These are phyloP conservation scores for Melanotaenia boesemani DNA, from an alignment of 2,797 vertebrate genomes.

Conservation along the genomic window DNA sequence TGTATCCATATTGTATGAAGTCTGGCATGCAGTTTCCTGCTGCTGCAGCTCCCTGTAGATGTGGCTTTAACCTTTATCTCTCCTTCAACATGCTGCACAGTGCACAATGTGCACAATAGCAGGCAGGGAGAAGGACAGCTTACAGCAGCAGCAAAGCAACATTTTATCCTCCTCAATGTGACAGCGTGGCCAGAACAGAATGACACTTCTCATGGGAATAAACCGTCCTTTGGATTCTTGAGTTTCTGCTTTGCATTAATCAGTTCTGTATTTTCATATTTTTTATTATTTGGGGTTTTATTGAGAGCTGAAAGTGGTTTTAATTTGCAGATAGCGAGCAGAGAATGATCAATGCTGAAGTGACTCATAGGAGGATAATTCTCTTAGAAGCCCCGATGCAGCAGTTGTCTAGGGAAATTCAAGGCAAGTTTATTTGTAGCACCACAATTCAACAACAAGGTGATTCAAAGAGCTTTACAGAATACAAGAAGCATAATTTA, in stretches of 20 bases:
- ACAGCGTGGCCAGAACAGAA: conserved; percentile 54
- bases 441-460: too few species aligned
- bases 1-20: neutral
- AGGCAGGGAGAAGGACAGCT: conserved; percentile 47
- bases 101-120: conserved; percentile 46
- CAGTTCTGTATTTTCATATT: conserved; percentile 11
- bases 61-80: conserved; percentile 78
- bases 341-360: conserved; percentile 23
- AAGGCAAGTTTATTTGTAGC: too few species aligned
- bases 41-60: conserved; percentile 64
- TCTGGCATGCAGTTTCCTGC: conserved; percentile 9
- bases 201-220: conserved; percentile 43
- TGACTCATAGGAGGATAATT: too few species aligned
- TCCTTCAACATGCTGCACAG: conserved; percentile 67
- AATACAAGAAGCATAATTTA: too few species aligned
- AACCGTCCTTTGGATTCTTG: conserved; percentile 26
- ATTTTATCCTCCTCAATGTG: conserved; percentile 58
- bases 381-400: conserved; percentile 24
- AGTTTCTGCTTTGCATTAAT: conserved; percentile 40
- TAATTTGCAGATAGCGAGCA: neutral
- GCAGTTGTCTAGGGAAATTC: conserved; percentile 63
- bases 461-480: too few species aligned
- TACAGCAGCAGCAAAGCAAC: conserved; percentile 62
- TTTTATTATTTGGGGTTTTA: conserved; percentile 18
- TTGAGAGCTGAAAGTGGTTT: conserved; percentile 10